Evolutionary conservation across 2,888 invertebrate genomes (phyloP).

Genomic region (Amblyjoppa fuscipennis): DNA sequence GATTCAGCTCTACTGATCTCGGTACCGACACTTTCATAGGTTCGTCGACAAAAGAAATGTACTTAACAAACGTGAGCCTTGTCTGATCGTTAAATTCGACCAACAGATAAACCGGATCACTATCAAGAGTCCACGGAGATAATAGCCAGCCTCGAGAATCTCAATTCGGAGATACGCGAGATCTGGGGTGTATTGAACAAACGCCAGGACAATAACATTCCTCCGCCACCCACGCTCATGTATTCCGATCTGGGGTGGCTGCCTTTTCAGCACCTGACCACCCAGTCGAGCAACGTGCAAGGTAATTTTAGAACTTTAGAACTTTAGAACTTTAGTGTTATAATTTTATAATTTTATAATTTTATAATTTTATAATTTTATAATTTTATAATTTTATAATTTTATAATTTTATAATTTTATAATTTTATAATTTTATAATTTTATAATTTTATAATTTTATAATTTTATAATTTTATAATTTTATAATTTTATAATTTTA

Average conservation of each 20-base stretch:
- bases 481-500: no score
- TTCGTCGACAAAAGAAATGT: conserved; percentile 55
- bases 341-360: no score
- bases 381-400: no score
- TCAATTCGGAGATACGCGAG: conserved; percentile 90
- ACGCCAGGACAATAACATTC: conserved; percentile 86
- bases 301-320: conserved; percentile 71
- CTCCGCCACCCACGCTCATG: conserved; percentile 86
- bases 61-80: neutral
- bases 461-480: no score
- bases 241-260: conserved; percentile 88
- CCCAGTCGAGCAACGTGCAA: conserved; percentile 78
- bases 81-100: conserved; percentile 9
- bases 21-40: conserved; percentile 86
- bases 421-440: no score
- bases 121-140: conserved; percentile 90
- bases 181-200: conserved; percentile 90
- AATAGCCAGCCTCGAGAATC: conserved; percentile 89
- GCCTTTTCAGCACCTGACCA: conserved; percentile 79
- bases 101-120: conserved; percentile 84
- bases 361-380: no score
- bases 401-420: no score
- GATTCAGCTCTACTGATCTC: conserved; percentile 90
- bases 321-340: no score
- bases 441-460: no score